Percentiles rank a stretch among this genome's conserved stretches.
Conservation (phyloP, 2,797 vertebrate genomes). For the Sebastes kiyomatsui region DNA sequence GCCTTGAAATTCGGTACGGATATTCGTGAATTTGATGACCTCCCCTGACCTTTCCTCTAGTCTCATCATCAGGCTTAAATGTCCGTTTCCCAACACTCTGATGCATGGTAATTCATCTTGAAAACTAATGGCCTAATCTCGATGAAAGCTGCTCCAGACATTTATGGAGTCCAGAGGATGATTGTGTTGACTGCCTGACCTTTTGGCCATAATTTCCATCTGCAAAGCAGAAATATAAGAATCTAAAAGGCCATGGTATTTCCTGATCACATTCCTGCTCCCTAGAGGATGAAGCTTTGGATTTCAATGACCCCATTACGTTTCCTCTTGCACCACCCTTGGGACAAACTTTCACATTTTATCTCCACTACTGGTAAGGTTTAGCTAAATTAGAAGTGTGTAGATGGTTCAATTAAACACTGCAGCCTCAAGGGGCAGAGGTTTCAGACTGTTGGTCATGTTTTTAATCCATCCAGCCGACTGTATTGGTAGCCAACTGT, state of each 20-base stretch:
- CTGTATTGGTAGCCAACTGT: constrained; percentile 8
- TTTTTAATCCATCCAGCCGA: constrained; percentile 5
- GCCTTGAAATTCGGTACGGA: background rate
- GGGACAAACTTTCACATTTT: background rate
- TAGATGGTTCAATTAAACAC: background rate
- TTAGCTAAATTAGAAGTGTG: background rate
- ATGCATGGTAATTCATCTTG: background rate
- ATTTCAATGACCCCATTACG: background rate
- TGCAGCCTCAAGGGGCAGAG: background rate
- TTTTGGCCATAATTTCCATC: background rate
- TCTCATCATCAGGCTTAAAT: background rate
- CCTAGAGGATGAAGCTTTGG: background rate
- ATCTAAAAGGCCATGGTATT: background rate
- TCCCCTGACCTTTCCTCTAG: background rate
- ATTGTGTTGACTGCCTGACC: background rate
- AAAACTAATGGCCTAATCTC: background rate
- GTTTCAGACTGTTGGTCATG: constrained; percentile 13
- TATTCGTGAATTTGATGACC: background rate
- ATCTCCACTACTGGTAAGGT: background rate
- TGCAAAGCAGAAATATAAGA: background rate
- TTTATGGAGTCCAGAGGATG: background rate
- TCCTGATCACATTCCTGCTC: background rate
- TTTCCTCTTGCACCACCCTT: background rate
- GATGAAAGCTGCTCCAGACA: background rate
- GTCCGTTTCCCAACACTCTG: background rate